Conservation (phyloP, 2,888 invertebrate genomes). For the Mylabris sibirica region DNA sequence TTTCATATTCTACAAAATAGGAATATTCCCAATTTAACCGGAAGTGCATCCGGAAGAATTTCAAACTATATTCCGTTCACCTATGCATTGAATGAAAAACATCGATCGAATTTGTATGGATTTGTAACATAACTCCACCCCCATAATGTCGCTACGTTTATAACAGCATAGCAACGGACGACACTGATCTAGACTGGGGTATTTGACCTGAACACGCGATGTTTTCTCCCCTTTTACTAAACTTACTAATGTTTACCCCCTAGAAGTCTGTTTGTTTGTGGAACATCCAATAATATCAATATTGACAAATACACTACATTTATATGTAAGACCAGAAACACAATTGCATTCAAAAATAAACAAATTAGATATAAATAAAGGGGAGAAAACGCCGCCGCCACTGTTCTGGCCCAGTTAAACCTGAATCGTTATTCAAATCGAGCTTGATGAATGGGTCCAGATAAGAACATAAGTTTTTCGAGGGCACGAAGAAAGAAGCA, state of each 20-base stretch:
- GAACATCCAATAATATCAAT: background rate
- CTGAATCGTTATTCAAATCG: constrained; percentile 1
- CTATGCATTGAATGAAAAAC: background rate
- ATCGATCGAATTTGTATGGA: constrained; percentile 8
- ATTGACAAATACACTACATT: background rate
- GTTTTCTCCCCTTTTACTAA: constrained; percentile 25
- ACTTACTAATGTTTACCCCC: constrained; percentile 20
- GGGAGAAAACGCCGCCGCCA: background rate
- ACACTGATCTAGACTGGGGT: constrained; percentile 32
- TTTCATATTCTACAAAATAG: background rate
- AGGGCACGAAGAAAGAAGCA: background rate
- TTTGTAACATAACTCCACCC: constrained; percentile 21
- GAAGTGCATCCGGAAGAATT: constrained; percentile 1
- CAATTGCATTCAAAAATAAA: background rate
- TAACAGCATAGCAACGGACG: constrained; percentile 18
- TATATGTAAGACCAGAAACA: background rate
- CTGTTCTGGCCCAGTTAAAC: constrained; percentile 7
- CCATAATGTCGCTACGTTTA: background rate
- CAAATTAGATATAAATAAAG: background rate
- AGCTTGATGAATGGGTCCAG: constrained; percentile 4
- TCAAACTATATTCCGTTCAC: background rate
- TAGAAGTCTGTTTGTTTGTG: constrained; percentile 6
- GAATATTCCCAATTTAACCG: background rate
- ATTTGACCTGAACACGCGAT: constrained; percentile 46
- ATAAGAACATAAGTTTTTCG: background rate